Conservation (phyloP, 2,113 vertebrate species). For the Montifringilla adamsi region DNA sequence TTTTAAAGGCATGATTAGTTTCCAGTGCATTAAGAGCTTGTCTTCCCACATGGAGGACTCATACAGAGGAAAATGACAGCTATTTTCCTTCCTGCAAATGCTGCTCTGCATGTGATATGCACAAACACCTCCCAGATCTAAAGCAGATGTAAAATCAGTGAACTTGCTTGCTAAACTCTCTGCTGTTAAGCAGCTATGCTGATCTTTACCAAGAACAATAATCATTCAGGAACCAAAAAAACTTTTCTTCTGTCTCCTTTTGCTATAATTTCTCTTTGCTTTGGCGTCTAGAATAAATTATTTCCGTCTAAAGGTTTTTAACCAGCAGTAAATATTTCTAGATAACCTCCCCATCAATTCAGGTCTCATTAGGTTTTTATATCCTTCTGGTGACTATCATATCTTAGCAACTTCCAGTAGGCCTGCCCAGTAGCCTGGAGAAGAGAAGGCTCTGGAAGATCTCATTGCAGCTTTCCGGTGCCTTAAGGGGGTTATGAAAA, state of each 20-base stretch:
- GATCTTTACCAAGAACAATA: neutral
- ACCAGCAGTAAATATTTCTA: neutral
- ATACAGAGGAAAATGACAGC: neutral
- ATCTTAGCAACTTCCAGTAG: neutral
- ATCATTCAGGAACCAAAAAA: neutral
- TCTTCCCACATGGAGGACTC: neutral
- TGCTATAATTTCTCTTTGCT: neutral
- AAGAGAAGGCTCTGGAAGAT: neutral
- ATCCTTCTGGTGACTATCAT: neutral
- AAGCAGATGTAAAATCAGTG: neutral
- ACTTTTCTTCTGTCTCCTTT: neutral
- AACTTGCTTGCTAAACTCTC: neutral
- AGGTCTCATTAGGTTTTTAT: neutral
- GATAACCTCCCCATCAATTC: neutral
- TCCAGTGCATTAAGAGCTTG: neutral
- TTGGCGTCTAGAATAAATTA: neutral
- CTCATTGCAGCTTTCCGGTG: neutral
- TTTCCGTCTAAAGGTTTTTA: neutral
- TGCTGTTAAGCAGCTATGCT: neutral
- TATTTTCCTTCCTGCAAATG: neutral
- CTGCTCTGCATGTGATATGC: neutral
- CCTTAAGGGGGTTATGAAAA: neutral
- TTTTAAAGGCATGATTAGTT: neutral
- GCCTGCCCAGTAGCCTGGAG: neutral
- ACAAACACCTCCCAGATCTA: neutral